A percentile compares a stretch with the other conserved stretches of the same genome.
These are phyloP conservation scores for Scaptodrosophila lebanonensis DNA, from an alignment of 1,140 invertebrate genomes.

Conservation along the genomic window DNA sequence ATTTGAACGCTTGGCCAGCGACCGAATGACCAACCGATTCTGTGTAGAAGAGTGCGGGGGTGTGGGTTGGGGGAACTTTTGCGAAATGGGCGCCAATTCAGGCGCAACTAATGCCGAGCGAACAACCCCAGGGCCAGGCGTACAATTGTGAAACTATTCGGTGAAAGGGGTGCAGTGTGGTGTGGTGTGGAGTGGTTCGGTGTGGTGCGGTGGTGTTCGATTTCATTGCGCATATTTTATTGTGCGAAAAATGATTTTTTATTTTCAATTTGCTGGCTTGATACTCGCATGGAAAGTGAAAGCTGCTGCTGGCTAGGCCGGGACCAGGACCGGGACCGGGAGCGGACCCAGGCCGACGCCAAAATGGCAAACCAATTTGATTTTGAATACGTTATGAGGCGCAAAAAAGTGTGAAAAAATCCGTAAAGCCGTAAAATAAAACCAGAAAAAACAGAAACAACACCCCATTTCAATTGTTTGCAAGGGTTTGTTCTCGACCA, in stretches of 20 bases:
- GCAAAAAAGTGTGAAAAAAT: constrained; percentile 73
- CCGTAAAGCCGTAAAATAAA: constrained; percentile 56
- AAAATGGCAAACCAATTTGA: constrained; percentile 68
- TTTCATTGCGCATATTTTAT: constrained; percentile 64
- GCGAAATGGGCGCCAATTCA: constrained; percentile 63
- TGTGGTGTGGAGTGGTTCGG: constrained; percentile 2
- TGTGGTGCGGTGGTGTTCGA: constrained; percentile 10
- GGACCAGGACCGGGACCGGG: no score
- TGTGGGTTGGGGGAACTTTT: constrained; percentile 17
- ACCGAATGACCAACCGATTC: no score
- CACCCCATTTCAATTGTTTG: constrained; percentile 43
- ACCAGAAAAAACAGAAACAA: constrained; percentile 5
- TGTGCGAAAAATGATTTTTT: constrained; percentile 77
- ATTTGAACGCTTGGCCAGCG: not conserved
- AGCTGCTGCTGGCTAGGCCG: constrained; percentile 44
- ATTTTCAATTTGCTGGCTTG: constrained; percentile 66
- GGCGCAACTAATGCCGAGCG: constrained; percentile 66
- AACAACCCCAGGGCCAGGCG: constrained; percentile 8
- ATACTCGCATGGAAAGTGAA: constrained; percentile 55
- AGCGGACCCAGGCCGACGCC: no score
- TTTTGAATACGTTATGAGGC: constrained; percentile 74
- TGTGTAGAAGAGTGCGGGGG: not conserved
- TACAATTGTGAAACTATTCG: constrained; percentile 41
- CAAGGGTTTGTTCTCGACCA: no score
- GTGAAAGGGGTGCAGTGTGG: constrained; percentile 13